Base-by-base conservation (phyloP, 2,797 vertebrate species). In the Anguilla marmorata region DNA sequence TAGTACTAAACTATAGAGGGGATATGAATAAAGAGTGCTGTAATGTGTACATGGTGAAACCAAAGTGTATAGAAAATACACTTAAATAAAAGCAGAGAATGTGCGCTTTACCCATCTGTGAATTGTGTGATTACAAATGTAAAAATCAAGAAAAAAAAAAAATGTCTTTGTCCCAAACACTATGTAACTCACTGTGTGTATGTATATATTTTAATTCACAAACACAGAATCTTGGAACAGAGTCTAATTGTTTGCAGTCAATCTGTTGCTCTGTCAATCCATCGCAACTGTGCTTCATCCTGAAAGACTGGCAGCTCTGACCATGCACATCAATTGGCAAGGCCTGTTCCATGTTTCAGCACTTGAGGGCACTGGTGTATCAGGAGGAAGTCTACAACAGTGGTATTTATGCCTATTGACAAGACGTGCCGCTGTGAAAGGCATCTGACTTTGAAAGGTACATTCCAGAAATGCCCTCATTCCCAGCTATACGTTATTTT, bases 311-410 rank as follows among this genome's bases (percentile, higher is more conserved):
- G 16, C 52, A 27, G n/a, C 76, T 52, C 83, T 45, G 80, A 6
- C 11, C 41, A 52, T 69, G 19, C 60, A 54, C 60, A 66, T 74
- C 16, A 72, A 89, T 54, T 11, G 37, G n/a, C 56, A 41, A 9
- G 76, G 21, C 14, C 30, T 86, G 66, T 89, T 91, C 72, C 79
- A 21, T 24, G 60, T 86, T 85, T 85, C n/a, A 52, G 88, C 93
- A 92, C 91, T 90, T 92, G 93, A 90, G 86, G 93, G 92, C 93
- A 91, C 92, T 94, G 86, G 52, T 88, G 91, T 87, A 92, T 89
- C 91, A 93, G 58, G 86, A 88, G 91, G 52, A 80, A 8, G 48
- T 85, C 8, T 9, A 69, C 56, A 30, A 19, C 48, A 63, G 9
- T 16, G 56, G n/a, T 11, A 27, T 45, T 63, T 48, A 7, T 48